Percentiles rank a stretch among this genome's conserved stretches.
Conservation (phyloP, 2,888 invertebrate genomes). For the Dynastes maya region DNA sequence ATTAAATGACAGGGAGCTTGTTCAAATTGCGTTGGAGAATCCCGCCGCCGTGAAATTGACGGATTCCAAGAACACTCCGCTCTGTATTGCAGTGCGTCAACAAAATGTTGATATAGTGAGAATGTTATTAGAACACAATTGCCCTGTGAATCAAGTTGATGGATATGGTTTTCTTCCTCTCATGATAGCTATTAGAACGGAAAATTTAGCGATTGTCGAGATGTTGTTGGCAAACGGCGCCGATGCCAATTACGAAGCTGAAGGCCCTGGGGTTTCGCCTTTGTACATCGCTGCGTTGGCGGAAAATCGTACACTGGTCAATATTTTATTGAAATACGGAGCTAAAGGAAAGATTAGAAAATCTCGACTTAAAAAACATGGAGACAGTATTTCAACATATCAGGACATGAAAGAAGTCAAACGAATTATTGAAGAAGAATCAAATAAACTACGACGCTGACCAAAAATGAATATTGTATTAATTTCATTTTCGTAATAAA, state of each 20-base stretch:
- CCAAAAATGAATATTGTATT: no score
- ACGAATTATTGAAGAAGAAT: no score
- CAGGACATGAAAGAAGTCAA: no score
- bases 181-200: neutral
- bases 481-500: no score
- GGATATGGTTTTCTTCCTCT: neutral
- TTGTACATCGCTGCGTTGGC: neutral
- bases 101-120: neutral
- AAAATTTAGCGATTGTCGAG: neutral
- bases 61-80: neutral
- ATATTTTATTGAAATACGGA: neutral
- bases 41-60: neutral
- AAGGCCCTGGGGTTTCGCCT: neutral
- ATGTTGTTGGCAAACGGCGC: neutral
- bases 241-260: neutral
- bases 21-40: neutral
- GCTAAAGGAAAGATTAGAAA: neutral
- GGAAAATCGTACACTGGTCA: neutral
- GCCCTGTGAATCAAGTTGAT: neutral
- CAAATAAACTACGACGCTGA: no score
- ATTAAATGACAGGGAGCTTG: neutral
- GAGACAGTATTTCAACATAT: no score
- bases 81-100: neutral
- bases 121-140: neutral
- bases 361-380: neutral